A percentile compares a stretch with the other conserved stretches of the same genome.
Conservation (phyloP, 2,113 vertebrate genomes). For the Aegotheles bennettii region DNA sequence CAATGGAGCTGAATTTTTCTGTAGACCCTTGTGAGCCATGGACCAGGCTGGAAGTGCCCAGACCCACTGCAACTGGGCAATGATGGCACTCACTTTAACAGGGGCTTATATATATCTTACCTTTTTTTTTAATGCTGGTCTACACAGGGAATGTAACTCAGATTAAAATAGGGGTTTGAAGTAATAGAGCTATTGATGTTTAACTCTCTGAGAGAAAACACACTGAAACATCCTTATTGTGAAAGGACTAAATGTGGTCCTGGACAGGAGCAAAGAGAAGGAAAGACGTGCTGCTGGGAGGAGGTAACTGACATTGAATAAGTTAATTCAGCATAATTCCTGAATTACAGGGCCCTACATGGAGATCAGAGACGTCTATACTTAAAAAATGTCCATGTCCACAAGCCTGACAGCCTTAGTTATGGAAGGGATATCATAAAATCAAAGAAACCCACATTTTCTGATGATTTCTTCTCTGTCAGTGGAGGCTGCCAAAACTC, state of each 20-base stretch:
- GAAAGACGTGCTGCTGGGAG: neutral
- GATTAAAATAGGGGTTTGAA: neutral
- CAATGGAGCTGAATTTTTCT: neutral
- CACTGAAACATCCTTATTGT: neutral
- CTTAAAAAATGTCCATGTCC: fast-evolving
- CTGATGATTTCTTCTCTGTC: neutral
- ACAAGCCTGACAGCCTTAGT: neutral
- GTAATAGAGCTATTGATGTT: neutral
- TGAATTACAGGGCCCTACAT: neutral
- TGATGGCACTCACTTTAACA: neutral
- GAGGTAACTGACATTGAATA: neutral
- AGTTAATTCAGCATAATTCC: neutral
- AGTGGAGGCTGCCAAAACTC: neutral
- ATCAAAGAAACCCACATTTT: neutral
- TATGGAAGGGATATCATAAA: neutral
- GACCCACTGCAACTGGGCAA: neutral
- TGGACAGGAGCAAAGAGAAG: neutral
- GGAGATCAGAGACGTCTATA: neutral
- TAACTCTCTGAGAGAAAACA: neutral
- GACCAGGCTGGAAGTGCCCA: neutral
- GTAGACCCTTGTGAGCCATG: fast-evolving
- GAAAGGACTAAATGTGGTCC: neutral
- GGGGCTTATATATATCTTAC: neutral
- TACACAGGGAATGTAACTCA: neutral
- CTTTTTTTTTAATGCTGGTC: neutral